Evolutionary conservation across 2,113 vertebrate genomes (phyloP), one percentile per base, ranked within the genome.

Genomic region (Gavia stellata): DNA sequence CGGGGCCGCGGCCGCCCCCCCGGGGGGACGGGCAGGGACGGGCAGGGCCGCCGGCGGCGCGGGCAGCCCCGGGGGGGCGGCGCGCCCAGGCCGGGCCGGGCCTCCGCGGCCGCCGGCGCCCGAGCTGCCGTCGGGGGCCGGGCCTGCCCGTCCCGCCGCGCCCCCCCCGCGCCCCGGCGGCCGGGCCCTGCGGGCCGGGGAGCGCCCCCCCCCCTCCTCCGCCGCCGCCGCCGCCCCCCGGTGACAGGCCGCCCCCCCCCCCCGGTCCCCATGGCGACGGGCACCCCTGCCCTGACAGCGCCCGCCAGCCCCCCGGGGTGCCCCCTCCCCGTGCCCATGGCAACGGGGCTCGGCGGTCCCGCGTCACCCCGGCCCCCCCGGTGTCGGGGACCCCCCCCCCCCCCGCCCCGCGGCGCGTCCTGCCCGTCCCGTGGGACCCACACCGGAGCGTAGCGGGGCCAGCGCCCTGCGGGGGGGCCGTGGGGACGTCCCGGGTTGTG

Each of bases 81-180:
- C 19, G 49, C 7, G 55, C 89, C 14, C 63, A 86, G 18, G 33
- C 52, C 2, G 53, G 77, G 45, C 66, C 8, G 45, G 94, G 29
- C 75, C 4, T 53, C 66, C 5, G 97, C 96, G 49, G 55, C 66
- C 94, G 1, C 92, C 95, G 81, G 89, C 93, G 10, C 47, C 95
- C 1, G 97, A 96, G 81, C 74, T 97, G 67, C 96, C 97, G 75
- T 79, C 75, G 75, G 29, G 58, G 75, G 45, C 36, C 58, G 75
- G 58, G 45, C 59, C 49, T 44, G 24, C 21, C 33, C 34, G 33
- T 52, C 9, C 17, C 28, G 34, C 44, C 11, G 29, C n/a, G 9
- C 18, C 14, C 40, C 24, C 55, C 33, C 18, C 49, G n/a, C 26
- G 29, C 12, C n/a, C 25, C 58, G 29, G 40, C 40, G 52, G 72